phyloP scores from a whole-genome alignment of 2,888 invertebrate species.

The Scaptomyza flava region DNA sequence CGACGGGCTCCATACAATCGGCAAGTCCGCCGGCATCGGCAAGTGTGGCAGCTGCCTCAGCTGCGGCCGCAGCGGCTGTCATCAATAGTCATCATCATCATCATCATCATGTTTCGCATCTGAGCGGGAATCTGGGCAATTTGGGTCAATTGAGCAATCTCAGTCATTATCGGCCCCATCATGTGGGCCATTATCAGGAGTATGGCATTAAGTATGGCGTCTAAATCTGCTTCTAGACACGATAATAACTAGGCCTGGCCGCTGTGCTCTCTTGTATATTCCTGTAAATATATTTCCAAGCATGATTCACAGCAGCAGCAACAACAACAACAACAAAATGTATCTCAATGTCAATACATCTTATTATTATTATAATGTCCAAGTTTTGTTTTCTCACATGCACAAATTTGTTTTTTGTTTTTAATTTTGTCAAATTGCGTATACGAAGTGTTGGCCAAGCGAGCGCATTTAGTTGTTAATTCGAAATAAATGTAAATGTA shows the following conservation, averaged over 20 bases:
- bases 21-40: conserved; percentile 83
- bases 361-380: conserved; percentile 12
- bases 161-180: conserved; percentile 84
- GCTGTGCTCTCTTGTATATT: conserved; percentile 76
- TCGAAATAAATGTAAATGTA: conserved; percentile 25
- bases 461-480: conserved; percentile 41
- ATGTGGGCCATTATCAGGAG: conserved; percentile 84
- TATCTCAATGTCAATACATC: conserved; percentile 58
- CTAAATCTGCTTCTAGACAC: conserved; percentile 51
- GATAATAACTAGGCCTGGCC: conserved; percentile 25
- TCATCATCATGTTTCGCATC: conserved; percentile 79
- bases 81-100: conserved; percentile 82
- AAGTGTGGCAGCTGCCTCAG: conserved; percentile 69
- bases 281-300: conserved; percentile 70
- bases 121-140: conserved; percentile 83
- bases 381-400: conserved; percentile 19
- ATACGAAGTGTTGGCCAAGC: conserved; percentile 46
- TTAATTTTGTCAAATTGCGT: conserved; percentile 34
- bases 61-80: conserved; percentile 78
- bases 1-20: conserved; percentile 84
- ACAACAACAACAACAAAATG: conserved; percentile 29
- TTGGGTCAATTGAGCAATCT: conserved; percentile 83
- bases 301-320: conserved; percentile 59
- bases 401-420: conserved; percentile 19
- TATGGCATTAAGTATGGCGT: conserved; percentile 85